Percentiles rank a stretch among this genome's conserved stretches.
phyloP scores from a whole-genome alignment of 2,888 invertebrate species.

The Microplitis manilae region DNA sequence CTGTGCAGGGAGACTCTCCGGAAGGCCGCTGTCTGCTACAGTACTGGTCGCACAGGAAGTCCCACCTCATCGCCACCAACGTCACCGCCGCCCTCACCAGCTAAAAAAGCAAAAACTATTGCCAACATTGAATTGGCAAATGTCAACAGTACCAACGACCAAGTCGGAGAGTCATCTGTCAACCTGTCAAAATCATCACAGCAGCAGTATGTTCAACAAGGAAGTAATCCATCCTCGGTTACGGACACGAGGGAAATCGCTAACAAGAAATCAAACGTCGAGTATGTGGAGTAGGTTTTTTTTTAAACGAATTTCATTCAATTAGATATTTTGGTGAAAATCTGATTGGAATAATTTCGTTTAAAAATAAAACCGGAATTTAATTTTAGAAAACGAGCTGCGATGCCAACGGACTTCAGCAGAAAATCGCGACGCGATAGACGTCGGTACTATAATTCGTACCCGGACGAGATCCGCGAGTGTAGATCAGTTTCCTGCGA shows the following conservation, averaged over 20 bases:
- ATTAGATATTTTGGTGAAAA: neutral
- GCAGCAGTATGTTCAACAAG: slow-evolving; percentile 34
- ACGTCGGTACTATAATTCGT: slow-evolving; percentile 51
- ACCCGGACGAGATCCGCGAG: slow-evolving; percentile 47
- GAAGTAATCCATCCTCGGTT: slow-evolving; percentile 34
- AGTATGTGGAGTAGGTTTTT: slow-evolving; percentile 64
- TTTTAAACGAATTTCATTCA: neutral
- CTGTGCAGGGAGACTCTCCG: slow-evolving; percentile 75
- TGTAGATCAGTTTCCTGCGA: slow-evolving; percentile 47
- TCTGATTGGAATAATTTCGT: neutral
- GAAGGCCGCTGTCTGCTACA: slow-evolving; percentile 72
- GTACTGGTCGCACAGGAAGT: slow-evolving; percentile 68
- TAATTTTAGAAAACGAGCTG: slow-evolving; percentile 60
- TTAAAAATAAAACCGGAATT: neutral
- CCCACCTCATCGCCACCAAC: slow-evolving; percentile 69
- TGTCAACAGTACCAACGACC: slow-evolving; percentile 54
- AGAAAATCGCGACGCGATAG: slow-evolving; percentile 62
- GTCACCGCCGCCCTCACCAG: slow-evolving; percentile 69
- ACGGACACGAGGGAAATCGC: slow-evolving; percentile 49
- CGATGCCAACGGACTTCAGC: slow-evolving; percentile 66
- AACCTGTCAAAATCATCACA: slow-evolving; percentile 32
- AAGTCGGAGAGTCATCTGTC: slow-evolving; percentile 42
- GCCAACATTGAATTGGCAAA: slow-evolving; percentile 65
- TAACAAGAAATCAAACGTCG: slow-evolving; percentile 51
- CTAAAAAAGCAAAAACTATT: slow-evolving; percentile 62